phyloP scores from a whole-genome alignment of 2,888 invertebrate species.

The Xylota segnis region DNA sequence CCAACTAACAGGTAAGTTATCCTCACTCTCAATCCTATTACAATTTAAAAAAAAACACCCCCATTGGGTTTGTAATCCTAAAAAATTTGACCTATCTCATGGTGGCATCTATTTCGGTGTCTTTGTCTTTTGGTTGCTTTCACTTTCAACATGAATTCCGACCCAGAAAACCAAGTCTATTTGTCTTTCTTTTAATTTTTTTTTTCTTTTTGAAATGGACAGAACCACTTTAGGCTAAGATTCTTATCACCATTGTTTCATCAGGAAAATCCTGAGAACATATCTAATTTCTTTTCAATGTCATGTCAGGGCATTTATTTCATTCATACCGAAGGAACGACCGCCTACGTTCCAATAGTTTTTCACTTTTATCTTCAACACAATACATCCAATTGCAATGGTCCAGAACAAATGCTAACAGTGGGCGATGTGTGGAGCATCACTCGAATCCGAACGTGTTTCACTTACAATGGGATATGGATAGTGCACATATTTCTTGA shows the following conservation, averaged over 20 bases:
- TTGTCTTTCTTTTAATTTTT: background rate
- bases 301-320: slow-evolving; percentile 22
- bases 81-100: slow-evolving; percentile 9
- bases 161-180: slow-evolving; percentile 4
- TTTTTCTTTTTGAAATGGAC: background rate
- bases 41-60: background rate
- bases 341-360: slow-evolving; percentile 17
- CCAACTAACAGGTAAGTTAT: slow-evolving; percentile 37
- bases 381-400: slow-evolving; percentile 22
- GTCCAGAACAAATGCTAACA: slow-evolving; percentile 25
- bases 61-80: slow-evolving; percentile 10
- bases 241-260: slow-evolving; percentile 23
- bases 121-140: slow-evolving; percentile 11
- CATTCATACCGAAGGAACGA: slow-evolving; percentile 26
- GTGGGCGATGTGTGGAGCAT: slow-evolving; percentile 16
- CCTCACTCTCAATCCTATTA: slow-evolving; percentile 9
- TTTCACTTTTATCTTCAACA: background rate
- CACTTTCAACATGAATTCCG: slow-evolving; percentile 6
- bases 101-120: slow-evolving; percentile 19
- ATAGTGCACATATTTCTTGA: slow-evolving; percentile 9
- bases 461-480: slow-evolving; percentile 4
- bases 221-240: slow-evolving; percentile 27
- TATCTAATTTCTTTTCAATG: slow-evolving; percentile 27
- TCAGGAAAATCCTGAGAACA: slow-evolving; percentile 3
- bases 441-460: slow-evolving; percentile 2